Percentiles rank a stretch among this genome's conserved stretches.
These are phyloP conservation scores for Synodontis membranacea DNA, from an alignment of 2,113 vertebrate species.

Conservation along the genomic window DNA sequence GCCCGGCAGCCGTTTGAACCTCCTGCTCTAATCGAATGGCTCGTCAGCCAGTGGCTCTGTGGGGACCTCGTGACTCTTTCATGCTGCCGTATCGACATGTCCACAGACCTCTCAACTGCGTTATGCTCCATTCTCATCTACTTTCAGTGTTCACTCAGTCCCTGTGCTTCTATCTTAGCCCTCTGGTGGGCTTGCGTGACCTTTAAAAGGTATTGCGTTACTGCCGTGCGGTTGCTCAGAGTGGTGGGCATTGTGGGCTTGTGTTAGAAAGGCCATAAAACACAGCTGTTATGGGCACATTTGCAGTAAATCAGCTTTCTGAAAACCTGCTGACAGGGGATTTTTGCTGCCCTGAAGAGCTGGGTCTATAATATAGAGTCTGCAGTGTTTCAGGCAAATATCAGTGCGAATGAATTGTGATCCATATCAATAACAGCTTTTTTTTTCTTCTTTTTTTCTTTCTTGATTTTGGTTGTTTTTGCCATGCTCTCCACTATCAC, in stretches of 20 bases:
- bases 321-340: neutral
- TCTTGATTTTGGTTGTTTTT: neutral
- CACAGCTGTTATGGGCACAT: conserved; percentile 11
- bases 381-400: neutral
- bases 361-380: neutral
- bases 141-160: neutral
- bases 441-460: neutral
- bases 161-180: neutral
- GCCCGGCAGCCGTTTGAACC: conserved; percentile 47
- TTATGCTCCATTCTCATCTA: neutral
- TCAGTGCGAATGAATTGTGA: too few species aligned
- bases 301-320: conserved; percentile 17
- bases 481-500: neutral
- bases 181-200: conserved; percentile 36
- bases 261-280: conserved; percentile 15
- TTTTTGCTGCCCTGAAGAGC: neutral
- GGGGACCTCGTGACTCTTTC: conserved; percentile 48
- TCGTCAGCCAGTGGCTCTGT: conserved; percentile 40
- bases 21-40: conserved; percentile 60
- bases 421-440: neutral
- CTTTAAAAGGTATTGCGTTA: conserved; percentile 40
- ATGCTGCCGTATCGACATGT: conserved; percentile 55
- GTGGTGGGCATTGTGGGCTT: conserved; percentile 28
- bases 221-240: conserved; percentile 8
- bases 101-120: conserved; percentile 10